A percentile compares a stretch with the other conserved stretches of the same genome.
Evolutionary conservation across 2,888 invertebrate species (phyloP).

Genomic region (Dasypogon diadema): DNA sequence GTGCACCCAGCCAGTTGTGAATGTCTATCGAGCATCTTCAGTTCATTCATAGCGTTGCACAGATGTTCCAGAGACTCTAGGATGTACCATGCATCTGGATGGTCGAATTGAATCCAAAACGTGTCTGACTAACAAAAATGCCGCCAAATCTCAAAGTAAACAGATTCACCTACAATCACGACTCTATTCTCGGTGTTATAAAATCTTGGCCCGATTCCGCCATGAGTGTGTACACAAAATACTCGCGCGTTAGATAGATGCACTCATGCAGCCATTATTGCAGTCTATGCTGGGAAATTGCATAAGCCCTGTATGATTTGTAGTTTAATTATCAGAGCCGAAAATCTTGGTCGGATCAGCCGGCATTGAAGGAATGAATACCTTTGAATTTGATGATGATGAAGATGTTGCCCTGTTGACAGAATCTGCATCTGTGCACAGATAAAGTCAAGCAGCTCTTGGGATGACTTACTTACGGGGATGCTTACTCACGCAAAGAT

Average conservation of each 20-base stretch:
- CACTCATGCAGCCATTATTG: conserved; percentile 24
- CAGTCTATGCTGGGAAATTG: conserved; percentile 20
- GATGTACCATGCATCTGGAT: conserved; percentile 32
- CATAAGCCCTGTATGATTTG: conserved; percentile 36
- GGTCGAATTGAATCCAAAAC: conserved; percentile 13
- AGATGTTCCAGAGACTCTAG: conserved; percentile 39
- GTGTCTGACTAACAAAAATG: conserved; percentile 30
- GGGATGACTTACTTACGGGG: too few relatives aligned
- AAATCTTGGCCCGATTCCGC: conserved; percentile 54
- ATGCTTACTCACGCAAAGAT: too few relatives aligned
- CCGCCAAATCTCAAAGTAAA: conserved; percentile 51
- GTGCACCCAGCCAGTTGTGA: conserved; percentile 11
- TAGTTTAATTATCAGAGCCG: conserved; percentile 37
- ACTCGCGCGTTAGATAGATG: not conserved
- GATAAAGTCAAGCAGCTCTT: too few relatives aligned
- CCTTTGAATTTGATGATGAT: conserved; percentile 1
- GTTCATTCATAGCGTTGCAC: conserved; percentile 33
- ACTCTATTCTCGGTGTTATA: conserved; percentile 29
- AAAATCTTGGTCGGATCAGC: conserved; percentile 1
- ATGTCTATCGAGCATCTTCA: conserved; percentile 32
- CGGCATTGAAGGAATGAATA: not conserved
- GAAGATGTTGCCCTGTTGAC: conserved; percentile 36
- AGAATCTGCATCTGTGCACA: conserved; percentile 1
- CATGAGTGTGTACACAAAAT: conserved; percentile 4
- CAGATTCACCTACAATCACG: conserved; percentile 54